phyloP scores from a whole-genome alignment of 2,888 invertebrate species.

The Amiota mariae region DNA sequence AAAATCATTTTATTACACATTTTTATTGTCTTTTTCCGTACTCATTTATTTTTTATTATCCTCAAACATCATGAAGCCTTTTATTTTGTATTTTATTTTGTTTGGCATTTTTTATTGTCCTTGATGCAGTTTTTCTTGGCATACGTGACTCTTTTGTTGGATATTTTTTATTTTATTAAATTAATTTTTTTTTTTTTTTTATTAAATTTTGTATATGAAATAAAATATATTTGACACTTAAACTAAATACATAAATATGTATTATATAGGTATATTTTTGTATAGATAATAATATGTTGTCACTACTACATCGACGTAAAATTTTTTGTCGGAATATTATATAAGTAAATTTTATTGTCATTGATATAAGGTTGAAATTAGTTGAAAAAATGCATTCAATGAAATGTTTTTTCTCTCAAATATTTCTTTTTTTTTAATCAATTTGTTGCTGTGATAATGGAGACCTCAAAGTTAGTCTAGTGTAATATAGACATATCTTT shows the following conservation, averaged over 20 bases:
- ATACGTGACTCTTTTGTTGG: no score
- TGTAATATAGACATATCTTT: no score
- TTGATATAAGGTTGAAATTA: slow-evolving; percentile 2
- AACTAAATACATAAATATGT: background rate
- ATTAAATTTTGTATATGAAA: background rate
- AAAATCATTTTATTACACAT: background rate
- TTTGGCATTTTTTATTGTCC: slow-evolving; percentile 26
- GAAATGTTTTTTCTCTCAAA: no score
- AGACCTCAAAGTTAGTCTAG: no score
- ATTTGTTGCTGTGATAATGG: no score
- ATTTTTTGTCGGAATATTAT: slow-evolving; percentile 2
- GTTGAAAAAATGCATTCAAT: background rate
- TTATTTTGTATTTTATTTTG: background rate
- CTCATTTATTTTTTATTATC: background rate
- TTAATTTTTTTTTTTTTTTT: background rate
- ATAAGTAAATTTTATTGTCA: slow-evolving; percentile 12
- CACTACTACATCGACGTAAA: slow-evolving; percentile 17
- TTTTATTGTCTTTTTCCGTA: slow-evolving; percentile 1
- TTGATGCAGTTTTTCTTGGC: background rate
- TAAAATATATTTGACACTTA: background rate
- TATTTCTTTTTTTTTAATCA: no score
- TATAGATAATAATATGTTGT: background rate
- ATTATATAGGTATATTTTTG: background rate
- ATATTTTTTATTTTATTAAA: no score
- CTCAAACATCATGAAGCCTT: background rate